phyloP scores from a whole-genome alignment of 2,797 vertebrate genomes.

The Eremophila alpestris region DNA sequence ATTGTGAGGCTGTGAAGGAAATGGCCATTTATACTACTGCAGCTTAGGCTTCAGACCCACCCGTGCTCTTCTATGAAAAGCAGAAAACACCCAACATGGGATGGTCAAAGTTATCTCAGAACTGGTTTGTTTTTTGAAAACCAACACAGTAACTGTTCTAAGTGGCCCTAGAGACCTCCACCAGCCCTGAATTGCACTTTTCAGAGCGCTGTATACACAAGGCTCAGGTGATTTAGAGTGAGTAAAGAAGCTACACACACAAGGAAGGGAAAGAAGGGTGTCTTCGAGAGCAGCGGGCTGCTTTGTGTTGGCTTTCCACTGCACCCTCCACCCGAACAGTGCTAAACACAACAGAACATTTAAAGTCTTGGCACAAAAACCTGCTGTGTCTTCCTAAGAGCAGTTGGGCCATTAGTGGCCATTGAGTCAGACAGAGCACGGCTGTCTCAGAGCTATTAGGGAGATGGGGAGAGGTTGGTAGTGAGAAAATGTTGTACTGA shows the following conservation, averaged over 20 bases:
- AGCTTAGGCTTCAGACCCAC: not conserved
- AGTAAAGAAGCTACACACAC: not conserved
- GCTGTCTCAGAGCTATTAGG: not conserved
- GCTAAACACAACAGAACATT: not conserved
- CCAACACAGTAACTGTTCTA: not conserved
- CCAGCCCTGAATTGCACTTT: not conserved
- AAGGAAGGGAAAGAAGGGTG: not conserved
- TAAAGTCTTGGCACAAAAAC: not conserved
- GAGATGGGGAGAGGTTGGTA: not conserved
- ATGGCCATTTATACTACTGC: not conserved
- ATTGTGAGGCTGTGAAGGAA: not conserved
- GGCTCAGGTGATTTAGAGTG: not conserved
- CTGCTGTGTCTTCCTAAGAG: not conserved
- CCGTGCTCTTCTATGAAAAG: not conserved
- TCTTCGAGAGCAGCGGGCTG: not conserved
- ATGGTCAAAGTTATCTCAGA: not conserved
- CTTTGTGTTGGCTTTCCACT: not conserved
- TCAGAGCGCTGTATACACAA: not conserved
- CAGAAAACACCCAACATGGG: not conserved
- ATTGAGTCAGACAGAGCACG: not conserved
- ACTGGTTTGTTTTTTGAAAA: not conserved
- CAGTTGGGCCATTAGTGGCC: not conserved
- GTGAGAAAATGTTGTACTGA: not conserved
- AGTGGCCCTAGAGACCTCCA: not conserved
- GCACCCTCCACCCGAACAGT: rapidly evolving